Percentiles rank a stretch among this genome's conserved stretches.
phyloP scores from a whole-genome alignment of 2,888 invertebrate species.

The Epinotia nisella region DNA sequence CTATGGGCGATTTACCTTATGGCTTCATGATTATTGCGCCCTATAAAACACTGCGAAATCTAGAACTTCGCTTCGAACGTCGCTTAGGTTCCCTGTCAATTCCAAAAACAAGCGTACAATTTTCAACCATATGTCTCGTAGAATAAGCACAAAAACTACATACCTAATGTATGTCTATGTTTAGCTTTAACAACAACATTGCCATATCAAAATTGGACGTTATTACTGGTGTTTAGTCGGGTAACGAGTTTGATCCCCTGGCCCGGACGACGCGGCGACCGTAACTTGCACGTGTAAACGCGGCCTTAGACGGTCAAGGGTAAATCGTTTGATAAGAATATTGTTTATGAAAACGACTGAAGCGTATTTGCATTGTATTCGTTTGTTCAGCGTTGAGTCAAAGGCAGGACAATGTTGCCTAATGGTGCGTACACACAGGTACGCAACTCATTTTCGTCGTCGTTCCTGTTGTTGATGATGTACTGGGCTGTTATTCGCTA shows the following conservation, averaged over 20 bases:
- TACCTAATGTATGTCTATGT: background rate
- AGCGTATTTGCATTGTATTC: background rate
- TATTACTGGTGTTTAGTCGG: constrained; percentile 12
- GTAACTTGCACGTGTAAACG: constrained; percentile 19
- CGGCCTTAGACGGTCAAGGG: background rate
- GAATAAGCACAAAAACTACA: background rate
- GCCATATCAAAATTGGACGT: constrained; percentile 37
- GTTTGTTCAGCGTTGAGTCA: background rate
- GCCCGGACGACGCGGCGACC: background rate
- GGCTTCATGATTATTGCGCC: background rate
- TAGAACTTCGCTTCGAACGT: background rate
- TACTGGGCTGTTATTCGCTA: too few species aligned
- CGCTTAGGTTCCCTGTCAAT: background rate
- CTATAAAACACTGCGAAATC: background rate
- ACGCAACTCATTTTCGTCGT: too few species aligned
- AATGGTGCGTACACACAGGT: too few species aligned
- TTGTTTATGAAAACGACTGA: constrained; percentile 4
- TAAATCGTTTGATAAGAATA: constrained; percentile 1
- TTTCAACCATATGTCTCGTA: background rate
- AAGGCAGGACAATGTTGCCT: too few species aligned
- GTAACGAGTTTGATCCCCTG: constrained; percentile 18
- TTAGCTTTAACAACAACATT: constrained; percentile 23
- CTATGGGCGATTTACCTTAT: background rate
- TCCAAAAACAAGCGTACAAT: background rate
- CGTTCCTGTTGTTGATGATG: too few species aligned